Evolutionary conservation across 2,113 vertebrate species (phyloP), one percentile per base, ranked within the genome.

Genomic region (Vidua chalybeata): DNA sequence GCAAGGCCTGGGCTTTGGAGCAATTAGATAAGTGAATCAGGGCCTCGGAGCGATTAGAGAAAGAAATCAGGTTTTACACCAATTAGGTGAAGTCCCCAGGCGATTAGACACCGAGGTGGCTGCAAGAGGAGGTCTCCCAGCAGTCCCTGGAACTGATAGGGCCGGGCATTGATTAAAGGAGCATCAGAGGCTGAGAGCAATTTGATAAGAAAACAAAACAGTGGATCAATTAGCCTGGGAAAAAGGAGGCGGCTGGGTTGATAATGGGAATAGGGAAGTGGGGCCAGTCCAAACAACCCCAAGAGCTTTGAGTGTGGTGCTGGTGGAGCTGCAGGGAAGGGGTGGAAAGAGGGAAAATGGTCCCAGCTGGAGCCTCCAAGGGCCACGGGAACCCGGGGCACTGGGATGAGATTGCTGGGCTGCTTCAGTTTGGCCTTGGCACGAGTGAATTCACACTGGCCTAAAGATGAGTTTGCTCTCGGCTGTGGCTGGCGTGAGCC

Each of bases 11-110:
- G 75, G 90, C 86, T 93, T 87, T 51, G 94, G 52, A 56, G 87
- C 0, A 78, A 91, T 95, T 82, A 93, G 94, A 91, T 84, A 94
- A 93, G 71, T 89, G 84, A 89, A 81, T 94, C 90, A 6, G 82
- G 84, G 87, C 56, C 92, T 91, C 3, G 3, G 92, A 68, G 78
- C 3, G 84, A 94, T 94, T 94, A 96, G 87, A 55, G 85, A 27
- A 35, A 90, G 94, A 87, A 96, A 95, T 96, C 84, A 37, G 94
- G 90, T 94, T 97, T 95, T 96, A 82, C 95, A 90, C 74, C 96
- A 91, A 94, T 93, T 93, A 94, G 94, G 87, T 76, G 15, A 94
- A 97, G 92, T 74, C 82, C 87, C 90, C 22, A 1, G 6, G 90
- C 0, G 94, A 87, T 91, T 79, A 90, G 87, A 79, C 33, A 17